Conservation (phyloP, 2,888 invertebrate genomes). For the Biston betularia region DNA sequence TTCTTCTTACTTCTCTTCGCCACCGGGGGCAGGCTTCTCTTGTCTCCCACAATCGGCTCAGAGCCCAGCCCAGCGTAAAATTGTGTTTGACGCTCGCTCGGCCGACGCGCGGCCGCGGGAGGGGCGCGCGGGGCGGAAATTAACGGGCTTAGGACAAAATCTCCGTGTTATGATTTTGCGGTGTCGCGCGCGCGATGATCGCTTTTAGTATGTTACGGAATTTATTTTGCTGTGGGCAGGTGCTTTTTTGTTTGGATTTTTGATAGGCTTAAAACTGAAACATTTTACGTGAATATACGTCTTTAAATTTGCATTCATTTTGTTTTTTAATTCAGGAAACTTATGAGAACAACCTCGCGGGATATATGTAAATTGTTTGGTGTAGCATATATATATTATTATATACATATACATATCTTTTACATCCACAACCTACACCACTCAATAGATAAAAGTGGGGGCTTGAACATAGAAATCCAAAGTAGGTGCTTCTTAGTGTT, state of each 20-base stretch:
- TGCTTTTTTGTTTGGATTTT: slow-evolving; percentile 49
- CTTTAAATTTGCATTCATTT: too few species aligned
- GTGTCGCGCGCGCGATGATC: slow-evolving; percentile 64
- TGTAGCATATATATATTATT: too few species aligned
- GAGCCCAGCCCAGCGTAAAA: slow-evolving; percentile 80
- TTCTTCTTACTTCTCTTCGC: slow-evolving; percentile 22
- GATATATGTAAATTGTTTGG: too few species aligned
- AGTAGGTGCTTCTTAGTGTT: too few species aligned
- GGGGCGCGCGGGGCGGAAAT: slow-evolving; percentile 60
- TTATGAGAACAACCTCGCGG: too few species aligned
- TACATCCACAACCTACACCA: too few species aligned
- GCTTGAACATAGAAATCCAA: too few species aligned
- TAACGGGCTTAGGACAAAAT: slow-evolving; percentile 80
- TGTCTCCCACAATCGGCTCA: slow-evolving; percentile 85
- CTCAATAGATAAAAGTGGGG: too few species aligned
- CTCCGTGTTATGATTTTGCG: slow-evolving; percentile 80
- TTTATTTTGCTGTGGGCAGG: slow-evolving; percentile 57
- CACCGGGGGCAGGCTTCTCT: slow-evolving; percentile 70
- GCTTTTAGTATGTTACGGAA: slow-evolving; percentile 70
- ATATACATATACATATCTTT: too few species aligned
- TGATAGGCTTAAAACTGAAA: not conserved
- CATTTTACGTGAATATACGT: not conserved
- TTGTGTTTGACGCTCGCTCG: slow-evolving; percentile 84
- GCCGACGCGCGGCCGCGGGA: slow-evolving; percentile 42
- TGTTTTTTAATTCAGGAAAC: too few species aligned